phyloP scores from a whole-genome alignment of 2,113 vertebrate species.

The Callorhinus ursinus region DNA sequence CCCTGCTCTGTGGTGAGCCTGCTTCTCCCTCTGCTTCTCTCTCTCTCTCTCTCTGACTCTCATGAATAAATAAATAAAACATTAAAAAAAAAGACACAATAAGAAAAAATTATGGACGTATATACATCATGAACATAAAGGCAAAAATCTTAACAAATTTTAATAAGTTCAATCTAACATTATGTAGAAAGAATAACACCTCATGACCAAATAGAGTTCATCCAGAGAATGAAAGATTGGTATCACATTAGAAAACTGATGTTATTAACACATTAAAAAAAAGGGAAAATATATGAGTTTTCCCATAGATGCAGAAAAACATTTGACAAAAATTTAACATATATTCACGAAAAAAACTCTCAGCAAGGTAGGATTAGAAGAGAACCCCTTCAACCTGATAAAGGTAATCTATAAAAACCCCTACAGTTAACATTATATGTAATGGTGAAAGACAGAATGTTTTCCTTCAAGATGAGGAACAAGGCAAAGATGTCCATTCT shows the following conservation, averaged over 20 bases:
- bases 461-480: background rate
- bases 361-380: background rate
- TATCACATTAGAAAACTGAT: background rate
- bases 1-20: no score
- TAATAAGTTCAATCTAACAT: background rate
- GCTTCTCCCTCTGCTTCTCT: no score
- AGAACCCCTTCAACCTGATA: background rate
- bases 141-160: background rate
- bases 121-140: background rate
- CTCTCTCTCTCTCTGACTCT: no score
- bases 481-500: background rate
- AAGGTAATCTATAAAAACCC: background rate
- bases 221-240: background rate
- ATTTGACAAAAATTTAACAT: constrained; percentile 7
- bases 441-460: background rate
- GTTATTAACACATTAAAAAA: background rate
- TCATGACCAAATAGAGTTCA: background rate
- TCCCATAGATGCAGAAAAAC: background rate
- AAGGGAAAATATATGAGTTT: background rate
- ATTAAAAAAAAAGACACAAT: background rate
- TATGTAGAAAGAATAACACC: background rate
- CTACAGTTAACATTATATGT: background rate
- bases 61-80: no score
- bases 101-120: background rate
- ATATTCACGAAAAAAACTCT: background rate